phyloP scores from a whole-genome alignment of 2,797 vertebrate genomes.

The Chromis chromis region DNA sequence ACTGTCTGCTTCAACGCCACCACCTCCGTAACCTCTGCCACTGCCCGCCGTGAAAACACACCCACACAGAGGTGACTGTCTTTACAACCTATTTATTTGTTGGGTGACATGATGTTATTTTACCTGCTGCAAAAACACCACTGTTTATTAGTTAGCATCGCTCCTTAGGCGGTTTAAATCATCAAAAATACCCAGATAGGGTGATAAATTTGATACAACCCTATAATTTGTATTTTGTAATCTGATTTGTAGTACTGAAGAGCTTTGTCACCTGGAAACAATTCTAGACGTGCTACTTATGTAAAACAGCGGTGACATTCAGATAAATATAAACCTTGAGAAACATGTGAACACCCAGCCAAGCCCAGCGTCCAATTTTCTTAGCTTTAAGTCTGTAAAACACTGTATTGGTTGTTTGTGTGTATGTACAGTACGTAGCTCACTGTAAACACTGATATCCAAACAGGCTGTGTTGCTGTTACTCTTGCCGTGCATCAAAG shows the following conservation, averaged over 20 bases:
- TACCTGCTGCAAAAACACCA: slow-evolving; percentile 31
- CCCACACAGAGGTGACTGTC: slow-evolving; percentile 75
- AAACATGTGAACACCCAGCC: slow-evolving; percentile 56
- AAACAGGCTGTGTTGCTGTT: slow-evolving; percentile 73
- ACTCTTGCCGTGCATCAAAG: slow-evolving; percentile 79
- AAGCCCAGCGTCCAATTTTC: slow-evolving; percentile 43
- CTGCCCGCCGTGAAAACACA: slow-evolving; percentile 74
- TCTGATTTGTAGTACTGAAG: slow-evolving; percentile 3
- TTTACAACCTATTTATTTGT: slow-evolving; percentile 67
- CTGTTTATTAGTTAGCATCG: not conserved
- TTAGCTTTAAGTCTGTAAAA: slow-evolving; percentile 40
- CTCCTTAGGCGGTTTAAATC: not conserved
- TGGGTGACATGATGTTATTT: slow-evolving; percentile 63
- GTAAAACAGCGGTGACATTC: slow-evolving; percentile 34
- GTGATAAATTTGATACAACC: no score
- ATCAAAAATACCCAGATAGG: no score
- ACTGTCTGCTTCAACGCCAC: slow-evolving; percentile 75
- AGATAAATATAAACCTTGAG: slow-evolving; percentile 62
- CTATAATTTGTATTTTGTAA: no score
- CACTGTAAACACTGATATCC: slow-evolving; percentile 77
- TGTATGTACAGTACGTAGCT: slow-evolving; percentile 66
- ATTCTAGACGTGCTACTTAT: slow-evolving; percentile 29
- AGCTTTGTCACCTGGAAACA: slow-evolving; percentile 22
- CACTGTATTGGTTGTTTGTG: slow-evolving; percentile 64
- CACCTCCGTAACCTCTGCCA: slow-evolving; percentile 73